Evolutionary conservation across 2,113 vertebrate genomes (phyloP).

Genomic region (Ceyx melanurus): DNA sequence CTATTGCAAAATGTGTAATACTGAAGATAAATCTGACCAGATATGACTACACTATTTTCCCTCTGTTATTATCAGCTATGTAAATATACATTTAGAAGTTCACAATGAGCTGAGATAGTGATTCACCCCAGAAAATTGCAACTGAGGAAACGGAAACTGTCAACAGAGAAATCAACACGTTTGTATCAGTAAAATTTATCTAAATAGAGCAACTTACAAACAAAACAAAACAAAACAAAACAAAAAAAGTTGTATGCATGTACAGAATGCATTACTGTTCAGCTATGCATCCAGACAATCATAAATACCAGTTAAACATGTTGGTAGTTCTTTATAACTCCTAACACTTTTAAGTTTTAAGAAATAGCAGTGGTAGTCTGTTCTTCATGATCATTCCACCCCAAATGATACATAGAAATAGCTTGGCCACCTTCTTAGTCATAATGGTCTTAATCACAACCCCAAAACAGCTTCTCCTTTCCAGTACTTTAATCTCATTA

Average conservation of each 20-base stretch:
- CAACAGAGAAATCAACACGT: background rate
- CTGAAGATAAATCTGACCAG: constrained; percentile 14
- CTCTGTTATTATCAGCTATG: background rate
- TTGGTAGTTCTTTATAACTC: background rate
- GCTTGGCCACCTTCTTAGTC: background rate
- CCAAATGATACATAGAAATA: background rate
- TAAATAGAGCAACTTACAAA: background rate
- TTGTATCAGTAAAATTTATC: background rate
- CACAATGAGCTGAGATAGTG: background rate
- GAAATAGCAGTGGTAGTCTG: background rate
- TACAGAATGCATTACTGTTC: background rate
- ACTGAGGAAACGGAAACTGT: background rate
- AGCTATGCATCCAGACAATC: background rate
- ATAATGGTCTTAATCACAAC: background rate
- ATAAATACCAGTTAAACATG: background rate
- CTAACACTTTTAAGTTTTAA: background rate
- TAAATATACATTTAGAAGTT: background rate
- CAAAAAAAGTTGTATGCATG: background rate
- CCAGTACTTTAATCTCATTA: background rate
- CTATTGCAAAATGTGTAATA: constrained; percentile 5
- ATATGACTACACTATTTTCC: background rate
- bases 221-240: no score
- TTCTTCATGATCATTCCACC: background rate
- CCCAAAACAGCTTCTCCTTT: background rate
- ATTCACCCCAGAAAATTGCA: background rate